phyloP scores from a whole-genome alignment of 2,113 vertebrate species.

The Halichoeres trimaculatus region DNA sequence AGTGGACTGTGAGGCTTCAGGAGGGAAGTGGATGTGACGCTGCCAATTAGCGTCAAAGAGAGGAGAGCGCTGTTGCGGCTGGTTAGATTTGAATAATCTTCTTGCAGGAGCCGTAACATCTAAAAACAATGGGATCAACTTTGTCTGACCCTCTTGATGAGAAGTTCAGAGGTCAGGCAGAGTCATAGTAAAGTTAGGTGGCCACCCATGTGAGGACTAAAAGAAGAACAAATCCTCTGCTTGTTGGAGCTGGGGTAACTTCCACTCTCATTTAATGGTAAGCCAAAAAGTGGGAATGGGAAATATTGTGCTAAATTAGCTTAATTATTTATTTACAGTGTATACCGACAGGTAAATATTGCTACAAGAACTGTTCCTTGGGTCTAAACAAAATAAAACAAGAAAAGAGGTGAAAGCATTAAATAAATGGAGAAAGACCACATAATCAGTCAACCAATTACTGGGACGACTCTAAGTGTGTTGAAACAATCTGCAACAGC shows the following conservation, averaged over 20 bases:
- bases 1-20: conserved; percentile 75
- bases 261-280: background rate
- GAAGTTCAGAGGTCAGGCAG: conserved; percentile 55
- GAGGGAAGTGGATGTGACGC: conserved; percentile 77
- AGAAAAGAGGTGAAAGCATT: too few species aligned
- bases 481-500: too few species aligned
- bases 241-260: background rate
- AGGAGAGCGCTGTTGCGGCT: conserved; percentile 44
- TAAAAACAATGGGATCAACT: conserved; percentile 73
- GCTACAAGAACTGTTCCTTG: too few species aligned
- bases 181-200: conserved; percentile 7
- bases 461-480: too few species aligned
- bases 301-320: background rate
- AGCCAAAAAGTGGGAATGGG: background rate
- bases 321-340: too few species aligned
- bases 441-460: too few species aligned
- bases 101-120: conserved; percentile 63
- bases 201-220: conserved; percentile 29
- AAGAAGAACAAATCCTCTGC: background rate
- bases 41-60: conserved; percentile 75
- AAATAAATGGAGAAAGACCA: too few species aligned
- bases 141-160: conserved; percentile 58
- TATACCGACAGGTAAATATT: too few species aligned
- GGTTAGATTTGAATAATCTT: conserved; percentile 75
- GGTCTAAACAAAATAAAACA: too few species aligned